Evolutionary conservation across 2,113 vertebrate species (phyloP).

Genomic region (Ondatra zibethicus): DNA sequence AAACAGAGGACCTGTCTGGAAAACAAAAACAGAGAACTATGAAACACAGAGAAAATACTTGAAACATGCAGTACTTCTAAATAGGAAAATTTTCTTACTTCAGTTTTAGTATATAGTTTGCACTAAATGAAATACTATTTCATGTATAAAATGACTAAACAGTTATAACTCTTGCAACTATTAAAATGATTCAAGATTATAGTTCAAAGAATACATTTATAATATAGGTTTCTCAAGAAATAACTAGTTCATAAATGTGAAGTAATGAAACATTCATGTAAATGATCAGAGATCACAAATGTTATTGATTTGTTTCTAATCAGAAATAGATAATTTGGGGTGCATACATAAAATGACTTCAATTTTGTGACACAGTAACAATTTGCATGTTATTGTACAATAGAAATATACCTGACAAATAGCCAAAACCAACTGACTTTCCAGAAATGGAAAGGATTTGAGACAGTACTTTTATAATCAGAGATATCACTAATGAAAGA

Average conservation of each 20-base stretch:
- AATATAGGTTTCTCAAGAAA: constrained; percentile 6
- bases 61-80: neutral
- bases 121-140: neutral
- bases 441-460: neutral
- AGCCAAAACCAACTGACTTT: constrained; percentile 35
- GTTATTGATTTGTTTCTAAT: neutral
- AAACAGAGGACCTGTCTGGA: neutral
- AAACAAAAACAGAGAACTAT: neutral
- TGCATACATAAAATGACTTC: neutral
- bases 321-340: neutral
- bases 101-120: neutral
- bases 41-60: neutral
- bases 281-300: neutral
- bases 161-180: neutral
- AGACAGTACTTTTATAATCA: constrained; percentile 53
- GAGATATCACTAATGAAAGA: constrained; percentile 62
- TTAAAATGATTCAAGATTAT: neutral
- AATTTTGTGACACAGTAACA: neutral
- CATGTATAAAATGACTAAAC: neutral
- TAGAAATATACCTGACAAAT: constrained; percentile 39
- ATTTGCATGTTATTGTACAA: neutral
- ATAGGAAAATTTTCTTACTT: neutral
- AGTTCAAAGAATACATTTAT: neutral
- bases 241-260: neutral
- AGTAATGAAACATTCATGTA: neutral